Evolutionary conservation across 1,140 invertebrate genomes (phyloP).

Genomic region (Pseudomyrmex concolor): DNA sequence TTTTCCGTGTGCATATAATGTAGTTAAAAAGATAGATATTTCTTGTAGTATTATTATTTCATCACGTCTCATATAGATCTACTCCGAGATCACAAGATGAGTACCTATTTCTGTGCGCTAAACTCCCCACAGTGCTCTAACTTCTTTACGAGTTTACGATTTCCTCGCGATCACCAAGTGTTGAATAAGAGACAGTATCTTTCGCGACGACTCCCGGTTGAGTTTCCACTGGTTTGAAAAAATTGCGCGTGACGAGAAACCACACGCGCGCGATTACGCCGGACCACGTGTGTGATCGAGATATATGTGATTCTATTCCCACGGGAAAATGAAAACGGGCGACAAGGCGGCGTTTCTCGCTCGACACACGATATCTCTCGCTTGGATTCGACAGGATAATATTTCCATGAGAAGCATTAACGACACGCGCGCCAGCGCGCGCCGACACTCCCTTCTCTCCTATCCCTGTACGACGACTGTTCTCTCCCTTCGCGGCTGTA

Average conservation of each 20-base stretch:
- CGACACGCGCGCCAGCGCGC: conserved; percentile 56
- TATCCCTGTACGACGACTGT: conserved; percentile 25
- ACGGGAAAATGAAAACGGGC: conserved; percentile 22
- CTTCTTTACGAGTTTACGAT: conserved; percentile 47
- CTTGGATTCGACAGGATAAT: conserved; percentile 63
- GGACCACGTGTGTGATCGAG: conserved; percentile 28
- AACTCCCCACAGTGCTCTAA: conserved; percentile 12
- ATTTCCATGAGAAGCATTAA: conserved; percentile 68
- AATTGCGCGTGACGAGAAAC: conserved; percentile 58
- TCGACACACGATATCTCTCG: conserved; percentile 63
- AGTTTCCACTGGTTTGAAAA: conserved; percentile 40
- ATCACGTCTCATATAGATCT: too few species aligned
- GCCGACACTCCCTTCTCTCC: conserved; percentile 61
- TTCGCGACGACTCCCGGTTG: conserved; percentile 47
- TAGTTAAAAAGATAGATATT: too few species aligned
- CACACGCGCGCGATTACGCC: neutral
- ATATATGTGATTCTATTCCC: conserved; percentile 52
- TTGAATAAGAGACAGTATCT: conserved; percentile 21
- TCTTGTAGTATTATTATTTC: too few species aligned
- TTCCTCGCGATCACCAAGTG: conserved; percentile 1
- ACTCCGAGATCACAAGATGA: neutral
- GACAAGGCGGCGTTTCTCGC: conserved; percentile 45
- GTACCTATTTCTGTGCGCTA: too few species aligned
- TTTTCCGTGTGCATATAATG: too few species aligned
- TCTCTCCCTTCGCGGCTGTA: conserved; percentile 61